These are phyloP conservation scores for Gallinago jamesoni DNA, from an alignment of 2,113 vertebrate genomes.

Conservation along the genomic window DNA sequence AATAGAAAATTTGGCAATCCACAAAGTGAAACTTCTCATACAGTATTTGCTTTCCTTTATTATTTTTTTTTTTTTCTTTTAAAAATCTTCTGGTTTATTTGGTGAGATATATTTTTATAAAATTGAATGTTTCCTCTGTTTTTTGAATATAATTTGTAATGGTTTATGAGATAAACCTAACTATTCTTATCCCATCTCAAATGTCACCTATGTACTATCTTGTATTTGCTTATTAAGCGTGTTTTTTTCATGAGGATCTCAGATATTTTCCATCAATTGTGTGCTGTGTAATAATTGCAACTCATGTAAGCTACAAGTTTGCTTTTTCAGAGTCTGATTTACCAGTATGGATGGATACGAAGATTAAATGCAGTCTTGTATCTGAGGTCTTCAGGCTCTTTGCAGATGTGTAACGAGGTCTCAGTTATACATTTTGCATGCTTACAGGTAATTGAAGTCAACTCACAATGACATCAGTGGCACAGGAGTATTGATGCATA, in stretches of 20 bases:
- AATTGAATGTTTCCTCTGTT: background rate
- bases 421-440: background rate
- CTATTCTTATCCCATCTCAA: background rate
- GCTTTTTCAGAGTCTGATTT: background rate
- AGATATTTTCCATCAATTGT: background rate
- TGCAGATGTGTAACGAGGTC: background rate
- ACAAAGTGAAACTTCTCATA: background rate
- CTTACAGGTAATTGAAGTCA: background rate
- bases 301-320: background rate
- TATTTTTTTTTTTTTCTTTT: background rate
- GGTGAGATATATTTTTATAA: background rate
- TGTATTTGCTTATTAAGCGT: background rate
- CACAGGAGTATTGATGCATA: background rate
- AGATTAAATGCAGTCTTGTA: background rate
- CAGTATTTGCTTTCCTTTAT: background rate
- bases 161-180: background rate
- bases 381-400: background rate
- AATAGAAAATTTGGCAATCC: background rate
- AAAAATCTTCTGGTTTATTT: background rate
- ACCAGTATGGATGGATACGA: background rate
- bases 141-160: background rate
- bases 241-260: background rate
- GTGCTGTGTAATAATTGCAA: background rate
- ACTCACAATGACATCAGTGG: background rate
- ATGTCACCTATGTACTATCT: rapidly evolving